A percentile compares a stretch with the other conserved stretches of the same genome.
Evolutionary conservation across 2,888 invertebrate genomes (phyloP).

Genomic region (Heliconius ethilla): DNA sequence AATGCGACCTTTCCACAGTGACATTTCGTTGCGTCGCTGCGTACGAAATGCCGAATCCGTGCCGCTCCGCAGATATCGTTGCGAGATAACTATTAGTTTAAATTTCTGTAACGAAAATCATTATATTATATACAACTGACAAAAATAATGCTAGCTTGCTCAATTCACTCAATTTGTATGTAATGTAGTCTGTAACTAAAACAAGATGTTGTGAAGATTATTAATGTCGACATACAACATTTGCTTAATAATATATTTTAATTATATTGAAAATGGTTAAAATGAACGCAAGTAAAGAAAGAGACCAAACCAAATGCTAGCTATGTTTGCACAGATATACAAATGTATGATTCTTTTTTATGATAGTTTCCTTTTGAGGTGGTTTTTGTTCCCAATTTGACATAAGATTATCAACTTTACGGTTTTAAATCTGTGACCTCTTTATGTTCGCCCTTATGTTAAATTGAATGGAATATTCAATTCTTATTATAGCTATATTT

Average conservation of each 20-base stretch:
- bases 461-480: too few relatives aligned
- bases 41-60: constrained; percentile 77
- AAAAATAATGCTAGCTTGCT: constrained; percentile 28
- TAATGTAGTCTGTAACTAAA: background rate
- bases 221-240: background rate
- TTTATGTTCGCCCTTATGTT: too few relatives aligned
- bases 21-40: constrained; percentile 63
- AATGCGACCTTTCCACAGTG: constrained; percentile 64
- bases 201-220: background rate
- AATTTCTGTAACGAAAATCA: constrained; percentile 47
- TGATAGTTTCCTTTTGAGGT: too few relatives aligned
- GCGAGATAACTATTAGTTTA: constrained; percentile 47
- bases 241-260: background rate
- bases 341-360: too few relatives aligned
- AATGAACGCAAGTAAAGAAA: background rate
- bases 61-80: constrained; percentile 57
- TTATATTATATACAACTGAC: constrained; percentile 30
- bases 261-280: background rate
- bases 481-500: too few relatives aligned
- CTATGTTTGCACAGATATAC: background rate
- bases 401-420: too few relatives aligned
- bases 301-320: background rate
- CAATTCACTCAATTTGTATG: constrained; percentile 23
- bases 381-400: too few relatives aligned
- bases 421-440: too few relatives aligned